These are phyloP conservation scores for Spinibarbus caldwelli DNA, from an alignment of 2,797 vertebrate genomes.

Conservation along the genomic window DNA sequence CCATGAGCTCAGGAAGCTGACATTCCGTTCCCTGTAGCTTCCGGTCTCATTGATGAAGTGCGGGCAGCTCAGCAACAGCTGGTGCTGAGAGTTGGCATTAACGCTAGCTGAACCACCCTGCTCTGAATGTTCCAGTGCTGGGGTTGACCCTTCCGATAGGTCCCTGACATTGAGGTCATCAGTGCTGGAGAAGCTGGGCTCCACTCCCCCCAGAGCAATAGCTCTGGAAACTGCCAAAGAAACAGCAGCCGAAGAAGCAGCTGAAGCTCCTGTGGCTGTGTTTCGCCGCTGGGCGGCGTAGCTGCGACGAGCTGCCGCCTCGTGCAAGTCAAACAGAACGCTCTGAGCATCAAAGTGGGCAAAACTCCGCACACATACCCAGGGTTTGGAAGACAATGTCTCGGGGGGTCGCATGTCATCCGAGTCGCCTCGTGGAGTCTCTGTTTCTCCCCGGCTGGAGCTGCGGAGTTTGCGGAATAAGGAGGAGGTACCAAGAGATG, in stretches of 20 bases:
- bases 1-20: slow-evolving; percentile 86
- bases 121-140: slow-evolving; percentile 64
- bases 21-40: slow-evolving; percentile 83
- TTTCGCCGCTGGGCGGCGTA: slow-evolving; percentile 83
- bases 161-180: slow-evolving; percentile 86
- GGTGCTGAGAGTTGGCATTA: slow-evolving; percentile 70
- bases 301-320: slow-evolving; percentile 79
- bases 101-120: slow-evolving; percentile 63
- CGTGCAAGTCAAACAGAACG: slow-evolving; percentile 88
- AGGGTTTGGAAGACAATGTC: slow-evolving; percentile 69
- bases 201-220: slow-evolving; percentile 68
- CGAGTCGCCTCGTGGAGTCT: slow-evolving; percentile 70
- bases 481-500: slow-evolving; percentile 84
- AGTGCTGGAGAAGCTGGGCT: slow-evolving; percentile 81
- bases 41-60: slow-evolving; percentile 95
- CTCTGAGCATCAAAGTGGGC: slow-evolving; percentile 93
- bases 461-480: slow-evolving; percentile 88
- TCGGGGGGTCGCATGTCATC: slow-evolving; percentile 73
- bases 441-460: slow-evolving; percentile 77
- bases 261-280: slow-evolving; percentile 91
- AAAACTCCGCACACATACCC: slow-evolving; percentile 89
- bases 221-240: slow-evolving; percentile 75
- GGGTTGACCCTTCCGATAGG: slow-evolving; percentile 48
- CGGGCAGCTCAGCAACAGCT: slow-evolving; percentile 90
- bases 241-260: slow-evolving; percentile 85